phyloP scores from a whole-genome alignment of 2,113 vertebrate genomes.

The Saccopteryx bilineata region DNA sequence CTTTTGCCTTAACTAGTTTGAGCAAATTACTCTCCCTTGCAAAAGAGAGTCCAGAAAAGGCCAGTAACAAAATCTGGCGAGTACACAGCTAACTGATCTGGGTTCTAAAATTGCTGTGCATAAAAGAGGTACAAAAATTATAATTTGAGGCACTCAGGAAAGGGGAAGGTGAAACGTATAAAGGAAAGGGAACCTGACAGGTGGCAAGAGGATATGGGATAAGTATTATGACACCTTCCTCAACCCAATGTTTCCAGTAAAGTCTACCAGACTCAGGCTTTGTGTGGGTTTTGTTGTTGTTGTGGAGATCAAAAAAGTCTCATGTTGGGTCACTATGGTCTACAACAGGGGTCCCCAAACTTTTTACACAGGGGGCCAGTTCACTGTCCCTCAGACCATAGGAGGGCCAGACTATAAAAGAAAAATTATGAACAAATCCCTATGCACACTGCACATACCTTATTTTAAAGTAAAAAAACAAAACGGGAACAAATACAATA shows the following conservation, averaged over 20 bases:
- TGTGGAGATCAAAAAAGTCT: conserved; percentile 5
- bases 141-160: background rate
- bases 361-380: no score
- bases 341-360: no score
- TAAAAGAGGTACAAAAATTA: background rate
- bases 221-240: background rate
- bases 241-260: background rate
- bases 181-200: background rate
- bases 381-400: no score
- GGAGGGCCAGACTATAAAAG: no score
- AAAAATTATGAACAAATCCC: no score
- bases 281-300: background rate
- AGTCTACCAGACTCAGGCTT: background rate
- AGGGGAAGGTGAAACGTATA: background rate
- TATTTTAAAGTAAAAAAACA: no score
- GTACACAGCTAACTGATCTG: background rate
- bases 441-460: no score
- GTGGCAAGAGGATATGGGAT: background rate
- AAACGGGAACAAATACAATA: no score
- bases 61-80: background rate
- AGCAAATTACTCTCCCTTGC: background rate
- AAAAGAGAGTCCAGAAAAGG: conserved; percentile 6
- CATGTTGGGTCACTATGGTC: background rate
- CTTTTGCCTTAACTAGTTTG: conserved; percentile 20
- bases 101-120: background rate